Base-by-base conservation (phyloP, 2,113 vertebrate species). In the Clarias magur region DNA sequence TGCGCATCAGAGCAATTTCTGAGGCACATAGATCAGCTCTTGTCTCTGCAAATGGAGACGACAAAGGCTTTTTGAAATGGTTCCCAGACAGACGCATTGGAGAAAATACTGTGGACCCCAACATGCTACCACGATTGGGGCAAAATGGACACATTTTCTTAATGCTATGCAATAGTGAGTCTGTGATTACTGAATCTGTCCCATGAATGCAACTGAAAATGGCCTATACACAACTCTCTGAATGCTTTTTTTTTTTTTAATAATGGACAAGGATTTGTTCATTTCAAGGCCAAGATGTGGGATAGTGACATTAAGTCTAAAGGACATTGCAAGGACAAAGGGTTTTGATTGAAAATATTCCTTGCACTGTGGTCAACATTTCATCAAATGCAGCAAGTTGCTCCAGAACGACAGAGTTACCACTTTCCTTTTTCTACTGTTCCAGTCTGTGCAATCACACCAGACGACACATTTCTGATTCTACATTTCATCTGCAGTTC, bases 1-100 rank as follows among this genome's bases (percentile, higher is more conserved):
- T 82, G 82, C 76, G 87, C 80, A 88, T 90, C 76, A 86, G 63
- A 76, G 88, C 86, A 87, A 85, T 87, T 91, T 91, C 81, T 83
- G 62, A 75, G 15, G 63, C 68, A 79, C 87, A 88, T 86, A 91
- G 79, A 76, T 91, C 84, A 89, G 84, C 62, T 48, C 13, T 19
- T 79, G 70, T 59, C 62, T 60, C 57, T 78, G 54, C 56, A 86
- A 72, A 89, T 84, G 79, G 68, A 90, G 84, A 85, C 81, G 82
- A 85, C 86, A 72, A 86, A 57, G 21, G 78, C 60, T 84, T 86
- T 86, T 73, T 68, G 56, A 56, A 85, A 85, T 17, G 38, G 15
- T 53, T 89, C 15, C 42, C 54, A 85, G n/a, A 85, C 34, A 53
- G 21, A 88, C 60, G 30, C 65, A 75, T 75, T 67, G 84, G 82